Evolutionary conservation across 2,888 invertebrate species (phyloP).

Genomic region (Drosophila helvetica): DNA sequence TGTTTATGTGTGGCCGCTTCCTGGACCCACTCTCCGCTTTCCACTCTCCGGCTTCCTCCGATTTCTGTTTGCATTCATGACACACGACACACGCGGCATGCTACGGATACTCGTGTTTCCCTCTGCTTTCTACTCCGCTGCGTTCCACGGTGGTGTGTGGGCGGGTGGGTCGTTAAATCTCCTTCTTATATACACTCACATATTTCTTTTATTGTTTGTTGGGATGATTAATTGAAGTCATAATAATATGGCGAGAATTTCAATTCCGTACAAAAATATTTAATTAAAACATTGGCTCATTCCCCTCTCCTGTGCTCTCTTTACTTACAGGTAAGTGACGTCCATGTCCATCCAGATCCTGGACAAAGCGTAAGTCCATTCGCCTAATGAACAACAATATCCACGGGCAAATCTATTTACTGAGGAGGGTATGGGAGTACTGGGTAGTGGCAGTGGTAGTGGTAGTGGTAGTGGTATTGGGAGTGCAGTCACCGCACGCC

Average conservation of each 20-base stretch:
- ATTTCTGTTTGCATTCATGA: constrained; percentile 71
- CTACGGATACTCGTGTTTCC: constrained; percentile 39
- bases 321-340: constrained; percentile 74
- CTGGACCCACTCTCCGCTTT: constrained; percentile 14
- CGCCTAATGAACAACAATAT: constrained; percentile 62
- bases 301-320: constrained; percentile 6
- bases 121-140: constrained; percentile 49
- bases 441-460: not conserved
- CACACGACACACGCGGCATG: constrained; percentile 76
- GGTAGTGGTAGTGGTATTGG: constrained; percentile 1
- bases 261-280: constrained; percentile 59
- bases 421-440: not conserved
- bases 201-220: constrained; percentile 70
- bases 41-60: constrained; percentile 9
- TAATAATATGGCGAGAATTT: constrained; percentile 67
- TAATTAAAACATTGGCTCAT: constrained; percentile 67
- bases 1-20: constrained; percentile 54
- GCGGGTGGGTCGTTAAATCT: constrained; percentile 18
- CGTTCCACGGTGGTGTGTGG: not conserved
- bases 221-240: constrained; percentile 80
- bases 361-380: constrained; percentile 56
- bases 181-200: constrained; percentile 40
- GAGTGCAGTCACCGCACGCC: constrained; percentile 47
- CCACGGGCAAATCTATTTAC: constrained; percentile 15
- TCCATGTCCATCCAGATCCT: constrained; percentile 18